Evolutionary conservation across 2,888 invertebrate genomes (phyloP).

Genomic region (Artemia sinica): DNA sequence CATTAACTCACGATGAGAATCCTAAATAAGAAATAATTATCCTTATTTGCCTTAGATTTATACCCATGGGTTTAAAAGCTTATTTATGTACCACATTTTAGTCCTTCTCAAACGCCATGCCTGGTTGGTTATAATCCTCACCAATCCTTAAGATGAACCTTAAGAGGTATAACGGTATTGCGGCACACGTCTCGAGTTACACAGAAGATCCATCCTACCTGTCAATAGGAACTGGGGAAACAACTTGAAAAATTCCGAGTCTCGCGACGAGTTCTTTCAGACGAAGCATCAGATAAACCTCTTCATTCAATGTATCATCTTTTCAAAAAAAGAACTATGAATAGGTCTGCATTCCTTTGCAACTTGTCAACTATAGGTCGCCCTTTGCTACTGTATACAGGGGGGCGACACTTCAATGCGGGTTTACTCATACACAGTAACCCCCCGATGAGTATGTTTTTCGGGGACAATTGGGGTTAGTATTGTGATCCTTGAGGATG

Average conservation of each 20-base stretch:
- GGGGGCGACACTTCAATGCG: conserved; percentile 13
- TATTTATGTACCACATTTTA: no score
- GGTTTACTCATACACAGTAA: conserved; percentile 5
- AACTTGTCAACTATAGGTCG: conserved; percentile 3
- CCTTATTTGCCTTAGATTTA: no score
- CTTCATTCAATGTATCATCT: conserved; percentile 13
- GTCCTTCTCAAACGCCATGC: not conserved
- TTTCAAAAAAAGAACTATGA: not conserved
- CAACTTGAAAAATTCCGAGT: conserved; percentile 11
- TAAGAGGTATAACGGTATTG: conserved; percentile 5
- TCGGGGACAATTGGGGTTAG: not conserved
- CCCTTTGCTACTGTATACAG: conserved; percentile 1
- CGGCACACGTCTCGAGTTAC: conserved; percentile 8
- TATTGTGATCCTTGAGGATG: conserved; percentile 9
- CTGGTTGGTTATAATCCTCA: not conserved
- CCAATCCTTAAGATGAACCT: not conserved
- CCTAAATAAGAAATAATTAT: no score
- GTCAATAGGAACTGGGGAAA: conserved; percentile 4
- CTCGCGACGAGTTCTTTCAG: conserved; percentile 10
- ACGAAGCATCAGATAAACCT: conserved; percentile 5
- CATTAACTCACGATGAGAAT: no score
- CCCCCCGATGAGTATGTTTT: conserved; percentile 13
- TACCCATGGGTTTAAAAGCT: no score
- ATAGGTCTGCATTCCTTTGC: not conserved
- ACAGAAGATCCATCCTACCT: not conserved